phyloP scores from a whole-genome alignment of 2,888 invertebrate genomes.

The Philhelius pedissequus region DNA sequence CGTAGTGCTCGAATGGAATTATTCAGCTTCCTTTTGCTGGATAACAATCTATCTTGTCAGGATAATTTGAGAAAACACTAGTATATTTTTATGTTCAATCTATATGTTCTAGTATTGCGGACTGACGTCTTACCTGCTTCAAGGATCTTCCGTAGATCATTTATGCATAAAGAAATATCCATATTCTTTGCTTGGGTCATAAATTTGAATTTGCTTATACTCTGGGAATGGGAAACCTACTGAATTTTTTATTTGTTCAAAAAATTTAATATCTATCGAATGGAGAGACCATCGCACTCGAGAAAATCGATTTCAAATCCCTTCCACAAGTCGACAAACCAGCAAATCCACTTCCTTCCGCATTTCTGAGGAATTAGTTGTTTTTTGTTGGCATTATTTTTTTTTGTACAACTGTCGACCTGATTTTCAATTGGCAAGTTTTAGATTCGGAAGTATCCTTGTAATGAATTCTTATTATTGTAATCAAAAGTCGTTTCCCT shows the following conservation, averaged over 20 bases:
- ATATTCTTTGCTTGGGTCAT: conserved; percentile 3
- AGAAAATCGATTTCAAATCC: conserved; percentile 29
- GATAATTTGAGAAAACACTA: conserved; percentile 31
- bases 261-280: conserved; percentile 48
- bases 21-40: conserved; percentile 41
- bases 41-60: conserved; percentile 47
- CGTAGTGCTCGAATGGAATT: conserved; percentile 30
- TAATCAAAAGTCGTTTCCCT: conserved; percentile 47
- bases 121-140: conserved; percentile 13
- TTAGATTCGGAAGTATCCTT: conserved; percentile 18
- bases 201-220: conserved; percentile 22
- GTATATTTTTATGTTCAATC: conserved; percentile 13
- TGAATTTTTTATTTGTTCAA: conserved; percentile 34
- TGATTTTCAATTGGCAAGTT: conserved; percentile 26
- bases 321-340: conserved; percentile 13
- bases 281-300: background rate
- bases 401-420: background rate
- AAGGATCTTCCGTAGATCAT: background rate
- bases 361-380: background rate
- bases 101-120: background rate
- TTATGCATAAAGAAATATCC: background rate
- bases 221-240: background rate
- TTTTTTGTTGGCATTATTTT: background rate
- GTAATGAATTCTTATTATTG: conserved; percentile 47
- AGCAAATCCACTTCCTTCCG: conserved; percentile 38